These are phyloP conservation scores for Drosophila mayri DNA, from an alignment of 1,140 invertebrate genomes.

Conservation along the genomic window DNA sequence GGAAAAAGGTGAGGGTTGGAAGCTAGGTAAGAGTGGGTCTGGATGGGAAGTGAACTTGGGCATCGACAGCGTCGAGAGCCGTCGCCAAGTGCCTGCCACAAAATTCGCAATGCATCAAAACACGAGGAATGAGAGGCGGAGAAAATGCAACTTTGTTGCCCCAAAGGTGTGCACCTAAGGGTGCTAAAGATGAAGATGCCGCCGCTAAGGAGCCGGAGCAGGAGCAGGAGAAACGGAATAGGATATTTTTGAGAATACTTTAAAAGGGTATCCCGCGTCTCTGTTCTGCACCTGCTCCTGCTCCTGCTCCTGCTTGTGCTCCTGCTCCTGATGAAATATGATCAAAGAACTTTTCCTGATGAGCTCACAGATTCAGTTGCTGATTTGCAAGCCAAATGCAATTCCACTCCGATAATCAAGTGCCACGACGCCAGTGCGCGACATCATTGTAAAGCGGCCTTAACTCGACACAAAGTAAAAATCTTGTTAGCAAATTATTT, in stretches of 20 bases:
- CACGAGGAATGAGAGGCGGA: slow-evolving; percentile 14
- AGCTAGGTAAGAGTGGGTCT: neutral
- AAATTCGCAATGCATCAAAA: slow-evolving; percentile 57
- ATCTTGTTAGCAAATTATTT: slow-evolving; percentile 3
- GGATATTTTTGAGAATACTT: slow-evolving; percentile 20
- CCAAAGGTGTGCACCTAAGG: slow-evolving; percentile 28
- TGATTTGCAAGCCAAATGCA: slow-evolving; percentile 32
- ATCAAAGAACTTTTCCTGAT: slow-evolving; percentile 32
- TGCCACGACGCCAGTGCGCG: neutral
- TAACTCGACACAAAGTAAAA: slow-evolving; percentile 4
- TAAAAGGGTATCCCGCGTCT: neutral
- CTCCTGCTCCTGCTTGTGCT: neutral
- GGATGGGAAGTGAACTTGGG: slow-evolving; percentile 9
- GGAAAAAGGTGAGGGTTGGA: slow-evolving; percentile 2
- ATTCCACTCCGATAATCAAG: slow-evolving; percentile 16
- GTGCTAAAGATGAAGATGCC: slow-evolving; percentile 20
- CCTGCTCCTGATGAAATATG: slow-evolving; percentile 20
- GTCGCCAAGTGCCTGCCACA: slow-evolving; percentile 48
- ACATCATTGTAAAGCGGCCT: slow-evolving; percentile 14
- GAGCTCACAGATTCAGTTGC: slow-evolving; percentile 29
- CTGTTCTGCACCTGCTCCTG: neutral
- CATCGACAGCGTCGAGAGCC: slow-evolving; percentile 5
- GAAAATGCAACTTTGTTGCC: slow-evolving; percentile 50
- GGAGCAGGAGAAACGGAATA: slow-evolving; percentile 10
- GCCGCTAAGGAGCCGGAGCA: neutral